These are phyloP conservation scores for Spea hammondii DNA, from an alignment of 2,797 vertebrate genomes.

Conservation along the genomic window DNA sequence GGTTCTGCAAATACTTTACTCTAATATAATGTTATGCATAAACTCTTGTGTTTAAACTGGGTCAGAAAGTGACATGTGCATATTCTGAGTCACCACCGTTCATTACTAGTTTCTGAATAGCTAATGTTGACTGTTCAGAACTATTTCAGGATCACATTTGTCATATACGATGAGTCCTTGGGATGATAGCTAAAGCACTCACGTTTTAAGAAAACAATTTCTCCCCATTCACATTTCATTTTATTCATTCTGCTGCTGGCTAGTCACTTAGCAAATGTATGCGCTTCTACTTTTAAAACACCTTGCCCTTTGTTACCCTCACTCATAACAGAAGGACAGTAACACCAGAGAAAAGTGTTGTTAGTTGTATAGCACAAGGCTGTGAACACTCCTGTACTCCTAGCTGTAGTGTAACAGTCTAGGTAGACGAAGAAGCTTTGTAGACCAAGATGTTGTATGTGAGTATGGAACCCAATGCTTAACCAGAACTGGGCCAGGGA, in stretches of 20 bases:
- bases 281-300: no score
- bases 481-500: no score
- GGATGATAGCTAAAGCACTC: slow-evolving; percentile 14
- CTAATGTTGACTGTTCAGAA: neutral
- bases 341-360: no score
- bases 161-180: neutral
- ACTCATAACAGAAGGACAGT: no score
- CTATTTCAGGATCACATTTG: neutral
- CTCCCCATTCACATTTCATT: neutral
- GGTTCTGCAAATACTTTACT: neutral
- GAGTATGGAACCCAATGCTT: no score
- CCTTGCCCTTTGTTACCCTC: no score
- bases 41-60: slow-evolving; percentile 16
- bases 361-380: no score
- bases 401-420: no score
- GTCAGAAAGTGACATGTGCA: slow-evolving; percentile 31
- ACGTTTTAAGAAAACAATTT: neutral
- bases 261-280: neutral
- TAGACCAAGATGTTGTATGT: no score
- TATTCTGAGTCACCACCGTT: slow-evolving; percentile 13
- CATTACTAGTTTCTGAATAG: slow-evolving; percentile 23
- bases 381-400: no score
- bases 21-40: slow-evolving; percentile 7
- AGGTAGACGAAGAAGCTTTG: no score
- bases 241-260: neutral